Evolutionary conservation across 23 tunicate genomes (phyloP).

Genomic region (Halocynthia aurantium): DNA sequence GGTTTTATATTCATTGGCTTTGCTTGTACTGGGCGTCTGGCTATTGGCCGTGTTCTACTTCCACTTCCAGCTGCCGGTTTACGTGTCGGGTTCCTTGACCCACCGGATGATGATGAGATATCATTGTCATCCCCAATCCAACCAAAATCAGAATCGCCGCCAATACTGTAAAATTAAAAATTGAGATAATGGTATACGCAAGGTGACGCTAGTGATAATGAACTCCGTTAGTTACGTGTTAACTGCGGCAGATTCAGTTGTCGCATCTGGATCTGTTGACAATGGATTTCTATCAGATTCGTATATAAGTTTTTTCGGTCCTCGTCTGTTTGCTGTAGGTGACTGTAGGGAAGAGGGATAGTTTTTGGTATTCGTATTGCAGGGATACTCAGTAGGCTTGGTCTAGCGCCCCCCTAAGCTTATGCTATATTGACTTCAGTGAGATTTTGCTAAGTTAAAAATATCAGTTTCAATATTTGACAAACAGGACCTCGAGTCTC

Average conservation of each 20-base stretch:
- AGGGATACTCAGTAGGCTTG: not conserved
- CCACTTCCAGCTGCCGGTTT: too few species aligned
- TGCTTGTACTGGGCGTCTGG: not conserved
- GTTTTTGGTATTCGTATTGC: not conserved
- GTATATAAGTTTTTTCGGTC: not conserved
- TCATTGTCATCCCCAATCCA: slow-evolving; percentile 7
- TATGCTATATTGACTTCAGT: not conserved
- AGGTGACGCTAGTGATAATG: not conserved
- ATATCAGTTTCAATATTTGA: too few species aligned
- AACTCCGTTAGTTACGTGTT: not conserved
- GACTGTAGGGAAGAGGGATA: not conserved
- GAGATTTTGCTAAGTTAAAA: too few species aligned
- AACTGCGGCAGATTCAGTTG: not conserved
- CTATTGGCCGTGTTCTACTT: too few species aligned
- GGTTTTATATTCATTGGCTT: not conserved
- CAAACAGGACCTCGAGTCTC: too few species aligned
- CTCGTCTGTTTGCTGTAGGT: not conserved
- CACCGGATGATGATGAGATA: not conserved
- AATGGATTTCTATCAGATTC: slow-evolving; percentile 8
- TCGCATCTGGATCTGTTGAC: slow-evolving; percentile 2
- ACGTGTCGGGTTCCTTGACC: not conserved
- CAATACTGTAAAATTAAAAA: not conserved
- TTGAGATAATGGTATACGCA: not conserved
- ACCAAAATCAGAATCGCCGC: not conserved
- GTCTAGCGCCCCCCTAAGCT: not conserved